Conservation (phyloP, 2,113 vertebrate species). For the Pleuronectes platessa region DNA sequence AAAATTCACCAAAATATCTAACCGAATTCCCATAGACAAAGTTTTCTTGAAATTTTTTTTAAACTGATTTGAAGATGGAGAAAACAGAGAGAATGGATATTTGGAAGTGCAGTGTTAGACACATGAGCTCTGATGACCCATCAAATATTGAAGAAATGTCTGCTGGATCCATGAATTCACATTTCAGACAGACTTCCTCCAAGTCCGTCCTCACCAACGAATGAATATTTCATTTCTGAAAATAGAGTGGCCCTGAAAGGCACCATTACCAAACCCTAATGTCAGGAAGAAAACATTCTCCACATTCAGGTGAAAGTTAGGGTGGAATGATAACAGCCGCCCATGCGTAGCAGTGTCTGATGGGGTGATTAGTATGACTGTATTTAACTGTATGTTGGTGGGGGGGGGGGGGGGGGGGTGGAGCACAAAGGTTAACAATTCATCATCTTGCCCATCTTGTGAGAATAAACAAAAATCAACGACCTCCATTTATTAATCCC, state of each 20-base stretch:
- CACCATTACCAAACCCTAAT: constrained; percentile 77
- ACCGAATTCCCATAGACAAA: constrained; percentile 1
- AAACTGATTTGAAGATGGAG: neutral
- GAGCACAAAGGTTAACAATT: constrained; percentile 53
- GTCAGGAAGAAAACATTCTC: constrained; percentile 69
- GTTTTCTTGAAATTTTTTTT: no score
- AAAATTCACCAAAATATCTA: constrained; percentile 34
- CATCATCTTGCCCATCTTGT: constrained; percentile 43
- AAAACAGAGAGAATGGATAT: constrained; percentile 42
- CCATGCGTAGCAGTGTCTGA: constrained; percentile 74
- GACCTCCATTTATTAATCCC: no score
- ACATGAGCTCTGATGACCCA: constrained; percentile 74
- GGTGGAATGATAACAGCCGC: constrained; percentile 71
- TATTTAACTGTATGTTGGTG: constrained; percentile 43
- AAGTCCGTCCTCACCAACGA: constrained; percentile 75
- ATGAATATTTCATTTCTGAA: constrained; percentile 82
- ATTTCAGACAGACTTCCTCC: constrained; percentile 77
- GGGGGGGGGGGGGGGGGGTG: neutral
- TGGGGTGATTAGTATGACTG: constrained; percentile 71
- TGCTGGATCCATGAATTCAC: constrained; percentile 76
- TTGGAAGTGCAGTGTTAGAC: constrained; percentile 64
- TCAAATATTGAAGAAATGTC: constrained; percentile 84
- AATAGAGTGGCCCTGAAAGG: constrained; percentile 78
- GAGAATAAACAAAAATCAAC: constrained; percentile 45
- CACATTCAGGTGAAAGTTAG: constrained; percentile 73